phyloP scores from a whole-genome alignment of 2,113 vertebrate genomes.

The Oryctolagus cuniculus region DNA sequence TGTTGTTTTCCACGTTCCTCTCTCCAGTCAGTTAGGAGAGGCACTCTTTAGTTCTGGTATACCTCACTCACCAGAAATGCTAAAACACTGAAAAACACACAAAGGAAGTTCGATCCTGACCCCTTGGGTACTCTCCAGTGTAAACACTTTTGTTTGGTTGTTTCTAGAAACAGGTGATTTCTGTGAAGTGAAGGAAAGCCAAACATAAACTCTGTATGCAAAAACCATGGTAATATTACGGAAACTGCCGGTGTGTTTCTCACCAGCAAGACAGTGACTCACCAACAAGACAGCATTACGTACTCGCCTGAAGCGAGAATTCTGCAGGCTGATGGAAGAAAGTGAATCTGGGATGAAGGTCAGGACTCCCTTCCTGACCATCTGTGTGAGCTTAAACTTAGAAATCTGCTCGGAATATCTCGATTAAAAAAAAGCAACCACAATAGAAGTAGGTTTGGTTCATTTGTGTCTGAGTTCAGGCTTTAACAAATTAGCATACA shows the following conservation, averaged over 20 bases:
- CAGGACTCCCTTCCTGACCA: background rate
- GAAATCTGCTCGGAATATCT: background rate
- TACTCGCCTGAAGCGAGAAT: background rate
- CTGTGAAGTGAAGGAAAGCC: background rate
- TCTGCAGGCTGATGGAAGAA: background rate
- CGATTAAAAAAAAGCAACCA: background rate
- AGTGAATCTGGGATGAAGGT: background rate
- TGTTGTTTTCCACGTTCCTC: background rate
- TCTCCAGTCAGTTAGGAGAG: background rate
- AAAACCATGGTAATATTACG: background rate
- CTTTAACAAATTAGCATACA: background rate
- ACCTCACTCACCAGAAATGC: slow-evolving; percentile 3
- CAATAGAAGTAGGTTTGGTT: slow-evolving; percentile 14
- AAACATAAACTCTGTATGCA: background rate
- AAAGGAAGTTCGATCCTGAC: background rate
- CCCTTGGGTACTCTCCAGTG: background rate
- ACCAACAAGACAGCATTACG: background rate
- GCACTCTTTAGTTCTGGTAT: background rate
- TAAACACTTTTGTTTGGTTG: slow-evolving; percentile 43
- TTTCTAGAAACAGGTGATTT: slow-evolving; percentile 44
- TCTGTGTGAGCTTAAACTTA: background rate
- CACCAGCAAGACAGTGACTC: background rate
- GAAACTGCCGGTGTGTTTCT: background rate
- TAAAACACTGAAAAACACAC: slow-evolving; percentile 15
- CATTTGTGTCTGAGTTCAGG: background rate